Percentiles rank a stretch among this genome's conserved stretches.
Evolutionary conservation across 2,888 invertebrate species (phyloP).

Genomic region (Rhingia rostrata): DNA sequence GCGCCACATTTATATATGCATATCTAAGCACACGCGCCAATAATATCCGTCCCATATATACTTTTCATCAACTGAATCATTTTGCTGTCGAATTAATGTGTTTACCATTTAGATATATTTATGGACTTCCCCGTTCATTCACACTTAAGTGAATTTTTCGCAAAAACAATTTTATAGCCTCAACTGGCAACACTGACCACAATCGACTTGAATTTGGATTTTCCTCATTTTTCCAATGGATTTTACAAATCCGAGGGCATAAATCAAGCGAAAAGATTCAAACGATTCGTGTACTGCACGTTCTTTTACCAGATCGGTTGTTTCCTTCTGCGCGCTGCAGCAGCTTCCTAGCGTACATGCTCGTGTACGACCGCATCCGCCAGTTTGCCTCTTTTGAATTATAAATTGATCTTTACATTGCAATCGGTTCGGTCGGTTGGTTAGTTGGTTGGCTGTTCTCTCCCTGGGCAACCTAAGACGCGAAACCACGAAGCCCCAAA

Average conservation of each 20-base stretch:
- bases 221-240: slow-evolving; percentile 28
- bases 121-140: too few species aligned
- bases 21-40: too few species aligned
- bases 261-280: slow-evolving; percentile 72
- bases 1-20: too few species aligned
- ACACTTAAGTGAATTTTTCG: too few species aligned
- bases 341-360: background rate
- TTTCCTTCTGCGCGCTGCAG: slow-evolving; percentile 3
- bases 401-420: slow-evolving; percentile 62
- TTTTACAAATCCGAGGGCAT: slow-evolving; percentile 57
- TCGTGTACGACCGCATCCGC: background rate
- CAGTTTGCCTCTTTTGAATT: slow-evolving; percentile 21
- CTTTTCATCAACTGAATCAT: too few species aligned
- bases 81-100: too few species aligned
- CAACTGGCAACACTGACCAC: slow-evolving; percentile 35
- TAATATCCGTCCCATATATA: too few species aligned
- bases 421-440: slow-evolving; percentile 27
- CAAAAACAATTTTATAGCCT: too few species aligned
- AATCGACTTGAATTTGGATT: slow-evolving; percentile 27
- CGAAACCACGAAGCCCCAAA: slow-evolving; percentile 34
- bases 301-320: slow-evolving; percentile 34
- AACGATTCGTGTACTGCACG: slow-evolving; percentile 63
- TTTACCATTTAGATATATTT: too few species aligned
- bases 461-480: background rate
- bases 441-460: background rate